Base-by-base conservation (phyloP, 1,140 invertebrate species). In the Neuroterus valhalla region DNA sequence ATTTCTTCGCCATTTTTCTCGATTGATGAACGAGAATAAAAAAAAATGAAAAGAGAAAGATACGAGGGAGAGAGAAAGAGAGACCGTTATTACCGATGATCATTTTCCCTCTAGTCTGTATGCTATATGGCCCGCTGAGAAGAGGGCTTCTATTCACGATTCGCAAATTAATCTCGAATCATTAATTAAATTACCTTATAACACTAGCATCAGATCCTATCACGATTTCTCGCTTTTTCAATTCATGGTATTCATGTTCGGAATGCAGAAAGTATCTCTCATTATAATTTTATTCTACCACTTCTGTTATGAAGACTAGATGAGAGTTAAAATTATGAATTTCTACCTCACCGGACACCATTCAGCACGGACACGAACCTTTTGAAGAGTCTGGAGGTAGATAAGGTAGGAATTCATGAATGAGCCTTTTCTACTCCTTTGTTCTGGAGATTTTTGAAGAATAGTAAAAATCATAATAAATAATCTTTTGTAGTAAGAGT, bases 101-200 rank as follows among this genome's bases (percentile, higher is more conserved):
- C 81, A 84, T 78, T 82, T 79, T 82, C 81, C 81, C 82, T 84
- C 86, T 85, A 86, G 87, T 89, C 86, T 83, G 82, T 86, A 84
- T 84, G 82, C 82, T 88, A 83, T 89, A 89, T 90, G 88, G 88
- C 87, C 87, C 88, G 87, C 80, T 82, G 87, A 88, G 88, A 86
- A 89, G 84, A 87, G 86, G 85, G 86, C 83, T 85, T 85, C 79
- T 83, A 81, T 72, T 80, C 75, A 71, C 84, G 85, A 85, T 87
- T 88, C 86, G 84, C 84, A 86, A 87, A 88, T 87, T 83, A 70
- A 77, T 81, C 77, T 75, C 72, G 71, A 11, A 73, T 69, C 69
- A 52, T 75, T 48, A 31, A 62, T 62, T 62, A 31, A 62, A 62
- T 62, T 62, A 4, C 23, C 12, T 31, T 26, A 55, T 62, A 31